Conservation (phyloP, 2,113 vertebrate species). For the Lophius piscatorius region DNA sequence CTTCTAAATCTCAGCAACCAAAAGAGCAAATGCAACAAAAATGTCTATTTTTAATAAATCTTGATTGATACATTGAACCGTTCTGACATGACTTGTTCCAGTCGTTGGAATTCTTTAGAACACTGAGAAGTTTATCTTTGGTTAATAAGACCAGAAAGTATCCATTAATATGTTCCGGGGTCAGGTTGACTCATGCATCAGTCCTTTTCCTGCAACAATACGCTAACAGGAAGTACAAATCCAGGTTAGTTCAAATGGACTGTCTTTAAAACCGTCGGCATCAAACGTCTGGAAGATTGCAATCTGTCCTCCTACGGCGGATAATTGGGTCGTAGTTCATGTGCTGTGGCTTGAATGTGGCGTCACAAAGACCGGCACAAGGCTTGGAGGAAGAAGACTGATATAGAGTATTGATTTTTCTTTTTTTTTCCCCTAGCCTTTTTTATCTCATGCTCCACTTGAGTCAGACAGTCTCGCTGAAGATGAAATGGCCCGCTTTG, state of each 20-base stretch:
- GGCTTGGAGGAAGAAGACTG: slow-evolving; percentile 41
- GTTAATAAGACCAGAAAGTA: too few relatives aligned
- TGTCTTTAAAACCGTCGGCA: not conserved
- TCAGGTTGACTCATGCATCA: too few relatives aligned
- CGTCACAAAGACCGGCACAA: slow-evolving; percentile 33
- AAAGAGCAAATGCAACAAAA: too few relatives aligned
- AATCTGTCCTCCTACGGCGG: not conserved
- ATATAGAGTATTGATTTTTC: slow-evolving; percentile 58
- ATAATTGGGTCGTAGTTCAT: slow-evolving; percentile 43
- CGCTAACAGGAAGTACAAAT: not conserved
- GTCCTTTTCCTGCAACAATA: too few relatives aligned
- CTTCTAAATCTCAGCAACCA: too few relatives aligned
- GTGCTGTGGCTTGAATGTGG: slow-evolving; percentile 25
- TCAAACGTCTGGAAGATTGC: not conserved
- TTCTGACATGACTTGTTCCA: too few relatives aligned
- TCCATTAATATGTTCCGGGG: too few relatives aligned
- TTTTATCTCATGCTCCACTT: slow-evolving; percentile 58
- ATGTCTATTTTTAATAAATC: too few relatives aligned
- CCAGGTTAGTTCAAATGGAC: not conserved
- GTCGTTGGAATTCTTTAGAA: too few relatives aligned
- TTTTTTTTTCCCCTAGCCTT: slow-evolving; percentile 15
- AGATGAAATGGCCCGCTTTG: slow-evolving; percentile 65
- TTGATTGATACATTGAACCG: too few relatives aligned
- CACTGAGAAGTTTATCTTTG: too few relatives aligned
- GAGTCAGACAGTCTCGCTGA: slow-evolving; percentile 39